Conservation (phyloP, 2,797 vertebrate species). For the Acanthornis magna region DNA sequence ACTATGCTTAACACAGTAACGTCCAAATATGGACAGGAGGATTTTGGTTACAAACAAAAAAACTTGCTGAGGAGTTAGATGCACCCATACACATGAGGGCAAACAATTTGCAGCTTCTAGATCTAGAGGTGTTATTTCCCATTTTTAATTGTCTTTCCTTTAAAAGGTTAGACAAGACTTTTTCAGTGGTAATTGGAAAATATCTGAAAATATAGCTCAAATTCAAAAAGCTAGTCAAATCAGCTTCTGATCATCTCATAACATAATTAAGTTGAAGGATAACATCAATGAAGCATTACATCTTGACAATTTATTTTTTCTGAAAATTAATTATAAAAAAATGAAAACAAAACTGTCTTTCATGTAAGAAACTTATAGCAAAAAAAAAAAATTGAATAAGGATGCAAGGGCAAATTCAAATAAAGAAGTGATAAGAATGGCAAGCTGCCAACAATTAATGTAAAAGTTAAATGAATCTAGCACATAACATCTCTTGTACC, state of each 20-base stretch:
- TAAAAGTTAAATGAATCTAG: neutral
- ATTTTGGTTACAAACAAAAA: neutral
- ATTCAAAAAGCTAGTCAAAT: neutral
- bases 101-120: neutral
- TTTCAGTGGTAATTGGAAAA: neutral
- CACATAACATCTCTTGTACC: neutral
- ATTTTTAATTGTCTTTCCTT: neutral
- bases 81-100: neutral
- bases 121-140: neutral
- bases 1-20: neutral
- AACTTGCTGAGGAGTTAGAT: neutral
- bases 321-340: neutral
- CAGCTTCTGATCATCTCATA: neutral
- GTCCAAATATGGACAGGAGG: neutral
- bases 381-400: neutral
- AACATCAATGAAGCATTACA: neutral
- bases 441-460: neutral
- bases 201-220: neutral
- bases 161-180: neutral
- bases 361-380: neutral
- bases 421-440: neutral
- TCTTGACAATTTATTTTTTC: conserved; percentile 6
- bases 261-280: conserved; percentile 4
- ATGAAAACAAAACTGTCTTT: neutral
- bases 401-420: conserved; percentile 14